Evolutionary conservation across 2,797 vertebrate species (phyloP).

Genomic region (Hoplostethus atlanticus): DNA sequence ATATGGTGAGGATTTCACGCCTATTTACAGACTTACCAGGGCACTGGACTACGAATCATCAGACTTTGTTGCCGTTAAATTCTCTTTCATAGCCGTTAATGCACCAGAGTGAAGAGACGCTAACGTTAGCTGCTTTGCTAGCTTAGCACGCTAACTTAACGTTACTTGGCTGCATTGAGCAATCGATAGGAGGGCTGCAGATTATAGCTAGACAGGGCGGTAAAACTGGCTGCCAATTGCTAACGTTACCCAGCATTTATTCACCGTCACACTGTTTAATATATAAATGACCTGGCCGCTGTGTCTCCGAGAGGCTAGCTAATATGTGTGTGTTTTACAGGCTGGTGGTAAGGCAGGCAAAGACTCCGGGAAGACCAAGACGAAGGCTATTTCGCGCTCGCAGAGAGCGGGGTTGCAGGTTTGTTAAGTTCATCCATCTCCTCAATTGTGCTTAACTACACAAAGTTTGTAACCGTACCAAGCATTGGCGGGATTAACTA

Average conservation of each 20-base stretch:
- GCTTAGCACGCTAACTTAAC: conserved; percentile 38
- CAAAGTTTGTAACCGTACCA: too few relatives aligned
- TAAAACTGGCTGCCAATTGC: not conserved
- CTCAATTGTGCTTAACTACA: conserved; percentile 3
- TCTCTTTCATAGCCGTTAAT: rapidly evolving
- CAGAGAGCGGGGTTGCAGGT: conserved; percentile 97
- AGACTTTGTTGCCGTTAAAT: rapidly evolving
- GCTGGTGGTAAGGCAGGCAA: conserved; percentile 97
- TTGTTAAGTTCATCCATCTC: conserved; percentile 60
- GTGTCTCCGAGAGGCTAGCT: not conserved
- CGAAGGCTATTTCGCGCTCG: conserved; percentile 96
- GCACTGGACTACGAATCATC: rapidly evolving
- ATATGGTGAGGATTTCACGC: conserved; percentile 23
- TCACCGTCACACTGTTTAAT: too few relatives aligned
- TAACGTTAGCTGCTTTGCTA: conserved; percentile 45
- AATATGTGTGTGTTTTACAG: conserved; percentile 67
- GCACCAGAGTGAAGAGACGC: not conserved
- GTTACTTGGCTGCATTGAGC: not conserved
- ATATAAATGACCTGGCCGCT: not conserved
- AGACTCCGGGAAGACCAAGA: conserved; percentile 96
- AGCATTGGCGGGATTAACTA: too few relatives aligned
- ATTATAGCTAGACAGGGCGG: not conserved
- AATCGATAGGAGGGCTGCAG: not conserved
- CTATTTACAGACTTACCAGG: rapidly evolving
- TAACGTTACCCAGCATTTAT: not conserved